phyloP scores from a whole-genome alignment of 2,888 invertebrate genomes.

The Eudemis profundana region DNA sequence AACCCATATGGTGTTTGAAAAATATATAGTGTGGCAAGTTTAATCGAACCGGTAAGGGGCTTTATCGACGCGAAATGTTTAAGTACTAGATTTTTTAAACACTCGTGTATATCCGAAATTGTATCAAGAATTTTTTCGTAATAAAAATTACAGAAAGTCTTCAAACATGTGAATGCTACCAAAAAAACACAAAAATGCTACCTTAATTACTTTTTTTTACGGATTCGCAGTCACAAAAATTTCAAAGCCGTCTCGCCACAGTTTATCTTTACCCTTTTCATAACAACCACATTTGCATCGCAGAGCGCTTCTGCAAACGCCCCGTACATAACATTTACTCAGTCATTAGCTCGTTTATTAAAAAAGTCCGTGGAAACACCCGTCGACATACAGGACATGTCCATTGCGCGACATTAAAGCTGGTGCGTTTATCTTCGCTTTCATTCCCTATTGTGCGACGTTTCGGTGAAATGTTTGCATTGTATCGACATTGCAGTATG shows the following conservation, averaged over 20 bases:
- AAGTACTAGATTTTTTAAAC: no score
- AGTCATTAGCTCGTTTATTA: slow-evolving; percentile 14
- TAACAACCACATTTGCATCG: background rate
- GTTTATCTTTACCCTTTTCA: background rate
- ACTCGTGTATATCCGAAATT: no score
- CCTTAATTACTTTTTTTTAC: no score
- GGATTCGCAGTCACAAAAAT: background rate
- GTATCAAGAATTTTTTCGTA: no score
- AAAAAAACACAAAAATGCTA: background rate
- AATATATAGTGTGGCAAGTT: no score
- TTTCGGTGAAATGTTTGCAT: slow-evolving; percentile 26
- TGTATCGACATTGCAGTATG: slow-evolving; percentile 10
- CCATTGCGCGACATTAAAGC: slow-evolving; percentile 29
- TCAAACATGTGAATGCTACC: no score
- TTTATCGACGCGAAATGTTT: no score
- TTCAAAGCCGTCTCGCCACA: background rate
- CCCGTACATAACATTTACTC: background rate
- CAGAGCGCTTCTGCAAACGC: background rate
- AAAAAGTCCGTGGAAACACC: slow-evolving; percentile 17
- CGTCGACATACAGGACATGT: slow-evolving; percentile 12
- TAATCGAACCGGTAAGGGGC: no score
- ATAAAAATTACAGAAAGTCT: no score
- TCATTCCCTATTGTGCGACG: slow-evolving; percentile 22
- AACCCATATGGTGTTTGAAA: no score
- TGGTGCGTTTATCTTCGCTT: slow-evolving; percentile 26